phyloP scores from a whole-genome alignment of 2,888 invertebrate species.

The Parelbella ahira region DNA sequence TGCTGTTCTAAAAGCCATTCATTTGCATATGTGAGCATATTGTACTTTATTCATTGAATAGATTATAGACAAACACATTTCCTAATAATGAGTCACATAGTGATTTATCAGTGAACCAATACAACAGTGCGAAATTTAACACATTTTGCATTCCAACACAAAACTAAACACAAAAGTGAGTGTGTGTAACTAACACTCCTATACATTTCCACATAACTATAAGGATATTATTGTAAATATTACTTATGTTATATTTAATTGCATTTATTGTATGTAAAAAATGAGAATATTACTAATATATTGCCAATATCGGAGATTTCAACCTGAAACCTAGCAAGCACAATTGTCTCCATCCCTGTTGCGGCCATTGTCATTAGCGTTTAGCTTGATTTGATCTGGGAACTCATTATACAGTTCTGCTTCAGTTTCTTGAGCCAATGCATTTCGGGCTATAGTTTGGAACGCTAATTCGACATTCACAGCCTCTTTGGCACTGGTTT shows the following conservation, averaged over 20 bases:
- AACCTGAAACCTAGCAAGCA: slow-evolving; percentile 82
- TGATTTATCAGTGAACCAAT: slow-evolving; percentile 16
- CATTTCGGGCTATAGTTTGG: slow-evolving; percentile 98
- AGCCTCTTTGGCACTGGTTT: slow-evolving; percentile 99
- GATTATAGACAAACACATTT: slow-evolving; percentile 15
- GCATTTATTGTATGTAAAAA: slow-evolving; percentile 54
- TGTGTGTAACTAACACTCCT: slow-evolving; percentile 47
- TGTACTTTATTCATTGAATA: slow-evolving; percentile 8
- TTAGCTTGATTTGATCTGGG: slow-evolving; percentile 96
- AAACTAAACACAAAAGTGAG: slow-evolving; percentile 45
- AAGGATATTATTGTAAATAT: slow-evolving; percentile 57
- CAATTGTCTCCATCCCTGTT: slow-evolving; percentile 87
- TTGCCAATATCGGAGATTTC: slow-evolving; percentile 46
- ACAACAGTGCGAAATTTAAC: slow-evolving; percentile 15
- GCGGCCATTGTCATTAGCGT: slow-evolving; percentile 85
- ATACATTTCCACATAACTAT: slow-evolving; percentile 70
- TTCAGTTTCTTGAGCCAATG: slow-evolving; percentile 94
- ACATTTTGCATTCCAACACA: slow-evolving; percentile 35
- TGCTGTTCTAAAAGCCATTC: slow-evolving; percentile 3
- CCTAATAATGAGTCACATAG: slow-evolving; percentile 19
- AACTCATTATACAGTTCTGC: slow-evolving; percentile 98
- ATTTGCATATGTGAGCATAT: slow-evolving; percentile 1
- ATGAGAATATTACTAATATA: slow-evolving; percentile 55
- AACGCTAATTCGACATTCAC: slow-evolving; percentile 99
- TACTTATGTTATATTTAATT: slow-evolving; percentile 67